phyloP scores from a whole-genome alignment of 2,888 invertebrate species.

The Mythimna vitellina region DNA sequence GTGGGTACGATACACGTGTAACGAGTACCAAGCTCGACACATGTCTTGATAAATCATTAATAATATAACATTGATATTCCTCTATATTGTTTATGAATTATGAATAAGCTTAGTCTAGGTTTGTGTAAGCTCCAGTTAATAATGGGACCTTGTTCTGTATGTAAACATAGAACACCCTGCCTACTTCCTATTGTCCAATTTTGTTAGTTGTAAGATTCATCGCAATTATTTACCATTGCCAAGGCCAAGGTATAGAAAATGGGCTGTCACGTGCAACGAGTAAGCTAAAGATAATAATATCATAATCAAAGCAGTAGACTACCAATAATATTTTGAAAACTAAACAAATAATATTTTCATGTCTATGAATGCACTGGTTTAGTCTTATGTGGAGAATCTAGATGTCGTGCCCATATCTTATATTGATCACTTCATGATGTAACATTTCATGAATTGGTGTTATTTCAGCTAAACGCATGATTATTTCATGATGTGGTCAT shows the following conservation, averaged over 20 bases:
- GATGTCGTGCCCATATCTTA: too few relatives aligned
- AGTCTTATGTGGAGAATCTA: too few relatives aligned
- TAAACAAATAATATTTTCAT: slow-evolving; percentile 7
- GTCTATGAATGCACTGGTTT: too few relatives aligned
- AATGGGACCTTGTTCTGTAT: not conserved
- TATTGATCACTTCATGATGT: too few relatives aligned
- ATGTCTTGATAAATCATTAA: slow-evolving; percentile 15
- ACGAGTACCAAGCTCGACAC: slow-evolving; percentile 35
- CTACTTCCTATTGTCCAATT: not conserved
- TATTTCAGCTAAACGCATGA: too few relatives aligned
- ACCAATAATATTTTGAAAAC: not conserved
- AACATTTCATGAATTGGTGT: too few relatives aligned
- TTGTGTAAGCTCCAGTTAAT: slow-evolving; percentile 23
- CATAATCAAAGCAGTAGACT: too few relatives aligned
- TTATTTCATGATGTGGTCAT: too few relatives aligned
- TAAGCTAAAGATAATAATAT: not conserved
- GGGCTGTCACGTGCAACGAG: not conserved
- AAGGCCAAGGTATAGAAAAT: not conserved
- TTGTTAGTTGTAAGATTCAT: too few relatives aligned
- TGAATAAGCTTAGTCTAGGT: not conserved
- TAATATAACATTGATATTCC: slow-evolving; percentile 12
- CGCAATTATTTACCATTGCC: too few relatives aligned
- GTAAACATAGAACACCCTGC: slow-evolving; percentile 2
- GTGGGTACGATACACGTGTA: slow-evolving; percentile 38
- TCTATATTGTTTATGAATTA: slow-evolving; percentile 42